Evolutionary conservation across 2,113 vertebrate genomes (phyloP), one percentile per base, ranked within the genome.

Genomic region (Telmatochromis bifrenatus): DNA sequence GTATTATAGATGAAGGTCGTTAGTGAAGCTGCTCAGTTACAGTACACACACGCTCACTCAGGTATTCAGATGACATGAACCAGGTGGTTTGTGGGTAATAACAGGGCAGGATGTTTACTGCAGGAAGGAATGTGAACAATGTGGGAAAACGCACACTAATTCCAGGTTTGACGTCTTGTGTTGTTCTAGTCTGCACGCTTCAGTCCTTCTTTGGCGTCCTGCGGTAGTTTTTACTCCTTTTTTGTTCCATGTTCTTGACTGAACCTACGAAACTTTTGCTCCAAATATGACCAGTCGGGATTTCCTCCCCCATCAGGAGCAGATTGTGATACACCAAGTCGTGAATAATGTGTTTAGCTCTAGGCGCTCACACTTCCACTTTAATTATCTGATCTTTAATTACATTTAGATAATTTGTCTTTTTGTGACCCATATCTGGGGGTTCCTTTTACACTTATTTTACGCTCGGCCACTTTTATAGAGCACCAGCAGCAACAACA

Each of bases 81-180:
- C 92, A 93, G 95, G 88, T 94, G 91, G 88, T 90, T 91, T 90
- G 82, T 94, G 86, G 91, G 87, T 93, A 95, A 95, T 95, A 87
- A 95, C 90, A 95, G 81, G 86, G 86, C 49, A 87, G 84, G 90
- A 87, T 90, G 91, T 92, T 85, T 92, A 79, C 54, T 51, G 28
- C 33, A 31, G 87, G 35, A 79, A 89, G 85, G 94, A 95, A 95
- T 95, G 92, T 85, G 45, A 49, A 70, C 31, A 85, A 91, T 91
- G 87, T 88, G 39, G 81, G 73, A 31, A 53, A 37, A 54, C 77
- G 26, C 45, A 62, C 82, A 26, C 77, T 35, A 56, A 62, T 47
- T 39, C 58, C 79, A 89, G 81, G 42, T 86, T 83, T 9, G 4
- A 21, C 26, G 3, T 77, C 54, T 28, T 53, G 39, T 80, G 73